Evolutionary conservation across 2,888 invertebrate species (phyloP).

Genomic region (Netelia melanura): DNA sequence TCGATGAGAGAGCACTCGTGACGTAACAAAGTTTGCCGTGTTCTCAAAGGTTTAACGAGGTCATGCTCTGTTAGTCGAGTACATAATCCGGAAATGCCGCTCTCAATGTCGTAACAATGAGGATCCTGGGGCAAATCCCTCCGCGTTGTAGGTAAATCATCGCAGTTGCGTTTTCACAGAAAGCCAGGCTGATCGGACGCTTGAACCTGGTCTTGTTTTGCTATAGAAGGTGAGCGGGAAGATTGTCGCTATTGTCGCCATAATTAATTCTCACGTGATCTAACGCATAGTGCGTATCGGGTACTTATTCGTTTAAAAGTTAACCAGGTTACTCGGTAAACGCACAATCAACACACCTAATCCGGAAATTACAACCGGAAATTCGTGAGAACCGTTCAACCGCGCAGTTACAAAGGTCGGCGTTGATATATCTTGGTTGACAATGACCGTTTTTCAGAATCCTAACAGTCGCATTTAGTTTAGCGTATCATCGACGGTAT

Average conservation of each 20-base stretch:
- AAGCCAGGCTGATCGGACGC: conserved; percentile 16
- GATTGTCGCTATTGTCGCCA: conserved; percentile 36
- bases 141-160: not conserved
- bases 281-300: not conserved
- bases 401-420: conserved; percentile 29
- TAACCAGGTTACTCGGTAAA: conserved; percentile 59
- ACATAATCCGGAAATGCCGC: conserved; percentile 64
- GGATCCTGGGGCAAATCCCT: not conserved
- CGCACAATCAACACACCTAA: conserved; percentile 51
- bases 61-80: conserved; percentile 54
- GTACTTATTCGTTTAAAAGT: conserved; percentile 17
- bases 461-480: too few species aligned
- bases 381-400: conserved; percentile 62
- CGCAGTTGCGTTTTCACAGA: not conserved
- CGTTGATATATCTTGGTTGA: not conserved
- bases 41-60: conserved; percentile 45
- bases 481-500: too few species aligned
- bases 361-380: conserved; percentile 62
- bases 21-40: conserved; percentile 19
- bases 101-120: conserved; percentile 39
- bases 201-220: conserved; percentile 54
- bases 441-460: conserved; percentile 5
- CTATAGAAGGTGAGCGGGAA: not conserved
- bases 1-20: conserved; percentile 39
- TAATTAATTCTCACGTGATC: conserved; percentile 32